Evolutionary conservation across 2,113 vertebrate species (phyloP).

Genomic region (Cryptomyrus ogoouensis): DNA sequence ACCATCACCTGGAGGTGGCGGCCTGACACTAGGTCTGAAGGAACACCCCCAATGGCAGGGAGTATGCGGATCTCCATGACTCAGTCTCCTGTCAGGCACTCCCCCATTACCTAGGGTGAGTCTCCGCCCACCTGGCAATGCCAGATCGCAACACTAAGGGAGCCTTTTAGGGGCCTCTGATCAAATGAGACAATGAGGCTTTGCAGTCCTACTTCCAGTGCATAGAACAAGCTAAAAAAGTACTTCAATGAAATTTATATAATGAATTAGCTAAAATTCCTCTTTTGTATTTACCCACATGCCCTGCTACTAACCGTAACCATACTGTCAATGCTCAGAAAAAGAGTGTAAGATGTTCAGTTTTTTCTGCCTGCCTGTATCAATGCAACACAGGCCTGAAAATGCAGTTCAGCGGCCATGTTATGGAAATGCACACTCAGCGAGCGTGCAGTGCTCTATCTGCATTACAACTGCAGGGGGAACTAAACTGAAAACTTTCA

Average conservation of each 20-base stretch:
- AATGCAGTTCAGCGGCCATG: neutral
- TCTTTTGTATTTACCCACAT: neutral
- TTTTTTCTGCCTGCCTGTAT: neutral
- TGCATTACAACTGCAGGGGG: neutral
- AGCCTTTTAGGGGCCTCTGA: neutral
- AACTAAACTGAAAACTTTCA: neutral
- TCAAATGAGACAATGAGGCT: neutral
- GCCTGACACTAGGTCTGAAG: neutral
- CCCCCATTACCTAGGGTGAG: neutral
- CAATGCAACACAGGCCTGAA: neutral
- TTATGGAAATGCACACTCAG: neutral
- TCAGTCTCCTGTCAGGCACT: neutral
- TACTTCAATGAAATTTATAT: neutral
- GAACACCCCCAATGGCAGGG: neutral
- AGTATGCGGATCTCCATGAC: neutral
- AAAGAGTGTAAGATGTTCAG: neutral
- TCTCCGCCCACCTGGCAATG: neutral
- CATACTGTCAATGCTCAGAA: neutral
- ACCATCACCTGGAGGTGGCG: neutral
- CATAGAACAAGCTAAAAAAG: neutral
- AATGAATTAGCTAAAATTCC: neutral
- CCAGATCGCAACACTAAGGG: neutral
- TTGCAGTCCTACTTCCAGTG: neutral
- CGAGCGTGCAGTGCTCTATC: neutral
- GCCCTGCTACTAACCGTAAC: neutral